phyloP scores from a whole-genome alignment of 1,140 invertebrate species.

The Drosophila santomea region DNA sequence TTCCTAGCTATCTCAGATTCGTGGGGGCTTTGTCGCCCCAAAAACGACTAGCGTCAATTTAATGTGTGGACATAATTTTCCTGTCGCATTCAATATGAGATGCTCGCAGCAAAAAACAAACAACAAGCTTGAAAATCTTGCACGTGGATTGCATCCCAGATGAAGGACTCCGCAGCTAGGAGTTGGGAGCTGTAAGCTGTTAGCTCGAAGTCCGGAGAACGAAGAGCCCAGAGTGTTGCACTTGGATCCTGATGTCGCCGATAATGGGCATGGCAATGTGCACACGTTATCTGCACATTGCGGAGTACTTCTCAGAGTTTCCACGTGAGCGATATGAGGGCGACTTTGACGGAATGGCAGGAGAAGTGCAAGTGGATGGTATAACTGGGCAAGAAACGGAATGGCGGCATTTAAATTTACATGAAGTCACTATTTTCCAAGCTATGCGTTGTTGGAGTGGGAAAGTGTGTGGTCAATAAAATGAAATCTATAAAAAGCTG shows the following conservation, averaged over 20 bases:
- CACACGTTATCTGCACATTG: slow-evolving; percentile 74
- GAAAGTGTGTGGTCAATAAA: not conserved
- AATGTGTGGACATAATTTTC: slow-evolving; percentile 82
- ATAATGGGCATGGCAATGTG: slow-evolving; percentile 79
- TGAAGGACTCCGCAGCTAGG: slow-evolving; percentile 19
- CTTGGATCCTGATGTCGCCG: slow-evolving; percentile 62
- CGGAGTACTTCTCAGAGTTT: slow-evolving; percentile 55
- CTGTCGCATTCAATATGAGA: slow-evolving; percentile 77
- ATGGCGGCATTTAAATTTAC: slow-evolving; percentile 13
- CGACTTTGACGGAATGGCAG: slow-evolving; percentile 26
- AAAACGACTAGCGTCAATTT: slow-evolving; percentile 67
- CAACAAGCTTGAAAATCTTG: slow-evolving; percentile 69
- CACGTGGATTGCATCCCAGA: slow-evolving; percentile 79
- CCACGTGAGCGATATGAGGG: slow-evolving; percentile 45
- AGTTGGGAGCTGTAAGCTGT: too few relatives aligned
- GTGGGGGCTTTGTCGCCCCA: slow-evolving; percentile 10
- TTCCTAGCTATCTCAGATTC: not conserved
- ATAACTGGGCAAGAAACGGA: slow-evolving; percentile 3
- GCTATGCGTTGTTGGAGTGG: not conserved
- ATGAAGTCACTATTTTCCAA: not conserved
- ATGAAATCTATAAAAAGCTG: not conserved
- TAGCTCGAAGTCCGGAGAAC: not conserved
- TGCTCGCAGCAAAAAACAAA: slow-evolving; percentile 44
- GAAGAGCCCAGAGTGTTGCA: slow-evolving; percentile 38
- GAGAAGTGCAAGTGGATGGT: slow-evolving; percentile 4